Percentiles rank a stretch among this genome's conserved stretches.
phyloP scores from a whole-genome alignment of 2,888 invertebrate genomes.

The Cheilosia variabilis region DNA sequence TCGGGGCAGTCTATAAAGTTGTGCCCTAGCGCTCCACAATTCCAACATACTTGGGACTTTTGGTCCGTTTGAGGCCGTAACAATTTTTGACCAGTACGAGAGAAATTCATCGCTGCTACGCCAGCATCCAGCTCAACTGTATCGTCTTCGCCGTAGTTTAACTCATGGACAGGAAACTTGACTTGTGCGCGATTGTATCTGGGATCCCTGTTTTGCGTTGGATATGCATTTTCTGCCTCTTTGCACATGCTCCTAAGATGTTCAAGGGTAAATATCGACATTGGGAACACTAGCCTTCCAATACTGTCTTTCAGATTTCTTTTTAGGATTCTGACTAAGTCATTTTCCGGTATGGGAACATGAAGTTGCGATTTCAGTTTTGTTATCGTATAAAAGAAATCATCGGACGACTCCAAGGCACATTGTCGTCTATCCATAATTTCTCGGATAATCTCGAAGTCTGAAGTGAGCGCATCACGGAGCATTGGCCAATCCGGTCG shows the following conservation, averaged over 20 bases:
- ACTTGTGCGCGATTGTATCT: too few relatives aligned
- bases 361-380: background rate
- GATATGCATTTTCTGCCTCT: background rate
- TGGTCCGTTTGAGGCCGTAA: too few relatives aligned
- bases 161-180: too few relatives aligned
- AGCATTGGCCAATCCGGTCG: background rate
- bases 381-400: background rate
- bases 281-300: constrained; percentile 3
- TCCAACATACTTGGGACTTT: too few relatives aligned
- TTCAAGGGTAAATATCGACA: constrained; percentile 1
- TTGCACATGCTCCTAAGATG: constrained; percentile 1
- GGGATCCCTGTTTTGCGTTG: too few relatives aligned
- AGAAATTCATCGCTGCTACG: too few relatives aligned
- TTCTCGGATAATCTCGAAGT: constrained; percentile 10
- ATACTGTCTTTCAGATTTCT: background rate
- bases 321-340: background rate
- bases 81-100: too few relatives aligned
- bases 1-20: too few relatives aligned
- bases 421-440: constrained; percentile 3
- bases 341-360: too few relatives aligned
- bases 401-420: background rate
- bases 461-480: background rate
- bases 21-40: too few relatives aligned
- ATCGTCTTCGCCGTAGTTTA: too few relatives aligned
- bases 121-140: too few relatives aligned